Evolutionary conservation across 2,113 vertebrate genomes (phyloP), one percentile per base, ranked within the genome.

Genomic region (Astur gentilis): DNA sequence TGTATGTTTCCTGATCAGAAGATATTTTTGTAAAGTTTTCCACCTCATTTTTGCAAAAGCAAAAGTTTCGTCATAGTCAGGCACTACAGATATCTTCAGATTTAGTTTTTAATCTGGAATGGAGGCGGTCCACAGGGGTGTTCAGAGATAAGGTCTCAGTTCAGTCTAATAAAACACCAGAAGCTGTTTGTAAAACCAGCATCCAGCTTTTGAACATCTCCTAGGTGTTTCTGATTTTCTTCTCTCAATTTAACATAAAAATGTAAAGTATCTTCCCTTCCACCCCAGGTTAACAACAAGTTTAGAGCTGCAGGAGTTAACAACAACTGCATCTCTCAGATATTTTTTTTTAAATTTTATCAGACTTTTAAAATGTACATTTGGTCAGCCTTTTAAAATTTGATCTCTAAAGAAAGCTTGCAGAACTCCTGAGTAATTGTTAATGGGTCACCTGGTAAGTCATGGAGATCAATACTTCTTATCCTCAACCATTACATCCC

Each of bases 381-480:
- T 85, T 79, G n/a, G 22, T 67, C 49, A 69, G 47, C 32, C 31
- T 80, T 80, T 90, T 26, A 13, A 90, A 73, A 69, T 70, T 58
- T 72, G 13, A 54, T 89, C 22, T 76, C 40, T 72, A 65, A 83
- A 80, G 65, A 83, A 83, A 54, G n/a, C 45, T 87, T 83, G 38
- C 45, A 88, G 49, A 91, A 76, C n/a, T 57, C 32, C 52, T 67
- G 34, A 67, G 42, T 45, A 67, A 78, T 65, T 92, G 65, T 79
- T 72, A 93, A 57, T 89, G 83, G 76, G 31, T 91, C 44, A 79
- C 25, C 52, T 93, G 44, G 5, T 84, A n/a, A 89, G 65, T 78
- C 83, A 69, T 18, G 38, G 47, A 89, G 44, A 70, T 82, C 65
- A 66, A 3, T 88, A 62, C 26, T 93, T 95, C 54, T 78, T 76